Evolutionary conservation across 2,797 vertebrate genomes (phyloP), one percentile per base, ranked within the genome.

Genomic region (Syncerus caffer): DNA sequence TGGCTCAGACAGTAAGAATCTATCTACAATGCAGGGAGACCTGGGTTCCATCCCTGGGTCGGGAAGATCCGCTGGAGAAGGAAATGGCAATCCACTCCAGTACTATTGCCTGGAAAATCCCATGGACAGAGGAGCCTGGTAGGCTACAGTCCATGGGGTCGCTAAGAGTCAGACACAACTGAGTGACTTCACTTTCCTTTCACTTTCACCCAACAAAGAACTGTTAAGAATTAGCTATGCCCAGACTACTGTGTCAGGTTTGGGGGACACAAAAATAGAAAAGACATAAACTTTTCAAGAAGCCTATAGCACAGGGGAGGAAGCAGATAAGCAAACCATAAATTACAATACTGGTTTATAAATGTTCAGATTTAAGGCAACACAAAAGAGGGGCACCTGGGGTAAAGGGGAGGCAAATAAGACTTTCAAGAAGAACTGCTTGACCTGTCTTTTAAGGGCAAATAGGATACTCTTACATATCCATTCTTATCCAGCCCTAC

Each of bases 271-370:
- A 74, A 60, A 85, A 50, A 85, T 47, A 58, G 64, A 45, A 76
- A 78, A 67, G 15, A 64, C 10, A 29, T 19, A 74, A 60, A 34
- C 6, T n/a, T 91, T 94, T 93, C 9, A 88, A 91, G 55, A 79
- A 86, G 25, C 45, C 42, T 57, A 21, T 53, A 64, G 11, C 45
- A 34, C 51, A 64, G 21, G 34, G 3, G 14, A 34, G 14, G 53
- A 80, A 27, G 71, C 71, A 94, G 58, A 25, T 62, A 45, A 85
- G 38, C 34, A 87, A 96, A 78, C 7, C 11, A 17, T 50, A 19
- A 76, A 42, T 85, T 80, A n/a, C 0, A 64, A 60, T 17, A 7
- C 4, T 15, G n/a, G n/a, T 25, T 91, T 84, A 50, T 53, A 78
- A 85, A 53, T 29, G 23, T 80, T 78, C 58, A 67, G 51, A 50